Conservation (phyloP, 2,797 vertebrate genomes). For the Etheostoma perlongum region DNA sequence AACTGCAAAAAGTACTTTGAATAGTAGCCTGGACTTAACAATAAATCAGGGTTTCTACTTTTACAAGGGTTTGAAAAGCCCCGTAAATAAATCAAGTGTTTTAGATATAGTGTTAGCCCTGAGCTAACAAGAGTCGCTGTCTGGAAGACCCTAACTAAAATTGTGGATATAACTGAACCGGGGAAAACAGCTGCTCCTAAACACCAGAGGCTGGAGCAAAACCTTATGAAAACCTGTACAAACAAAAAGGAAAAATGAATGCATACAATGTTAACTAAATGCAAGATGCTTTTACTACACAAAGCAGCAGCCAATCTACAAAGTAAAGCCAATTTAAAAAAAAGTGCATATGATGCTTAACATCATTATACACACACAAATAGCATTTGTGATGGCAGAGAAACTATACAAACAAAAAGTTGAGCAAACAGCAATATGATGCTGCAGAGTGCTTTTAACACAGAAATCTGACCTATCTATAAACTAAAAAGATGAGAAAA, state of each 20-base stretch:
- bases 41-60: slow-evolving; percentile 40
- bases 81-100: slow-evolving; percentile 54
- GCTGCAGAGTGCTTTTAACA: background rate
- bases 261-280: slow-evolving; percentile 25
- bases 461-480: background rate
- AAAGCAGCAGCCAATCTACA: slow-evolving; percentile 14
- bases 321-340: slow-evolving; percentile 23
- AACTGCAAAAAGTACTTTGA: slow-evolving; percentile 14
- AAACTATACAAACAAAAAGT: slow-evolving; percentile 7
- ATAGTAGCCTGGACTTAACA: slow-evolving; percentile 38
- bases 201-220: slow-evolving; percentile 39
- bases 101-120: slow-evolving; percentile 48
- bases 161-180: slow-evolving; percentile 55
- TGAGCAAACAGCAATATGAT: background rate
- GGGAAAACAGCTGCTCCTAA: slow-evolving; percentile 64
- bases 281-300: slow-evolving; percentile 1
- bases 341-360: background rate
- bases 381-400: slow-evolving; percentile 2
- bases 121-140: slow-evolving; percentile 59
- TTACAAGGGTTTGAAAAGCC: slow-evolving; percentile 48
- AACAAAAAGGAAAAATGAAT: slow-evolving; percentile 25
- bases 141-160: slow-evolving; percentile 64
- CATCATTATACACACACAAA: slow-evolving; percentile 8
- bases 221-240: slow-evolving; percentile 34
- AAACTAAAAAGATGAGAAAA: slow-evolving; percentile 4